Percentiles rank a stretch among this genome's conserved stretches.
Conservation (phyloP, 1,140 invertebrate species). For the Lepidurus apus region DNA sequence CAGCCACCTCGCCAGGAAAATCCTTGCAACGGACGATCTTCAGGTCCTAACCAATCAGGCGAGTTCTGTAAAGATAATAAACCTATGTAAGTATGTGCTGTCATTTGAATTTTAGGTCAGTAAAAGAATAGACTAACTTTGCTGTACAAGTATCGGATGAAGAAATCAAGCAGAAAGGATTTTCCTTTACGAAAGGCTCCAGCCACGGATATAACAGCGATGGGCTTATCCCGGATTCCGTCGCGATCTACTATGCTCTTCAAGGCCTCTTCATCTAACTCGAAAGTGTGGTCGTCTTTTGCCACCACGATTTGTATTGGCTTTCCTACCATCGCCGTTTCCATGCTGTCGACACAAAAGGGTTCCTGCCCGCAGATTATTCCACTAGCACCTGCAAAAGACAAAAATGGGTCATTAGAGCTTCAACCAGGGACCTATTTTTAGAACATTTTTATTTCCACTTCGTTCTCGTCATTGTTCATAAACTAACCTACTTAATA, state of each 20-base stretch:
- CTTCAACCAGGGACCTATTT: neutral
- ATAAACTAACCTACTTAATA: too few species aligned
- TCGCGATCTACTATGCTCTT: slow-evolving; percentile 72
- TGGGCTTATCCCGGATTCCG: slow-evolving; percentile 66
- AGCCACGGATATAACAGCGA: slow-evolving; percentile 90
- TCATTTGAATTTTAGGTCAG: neutral
- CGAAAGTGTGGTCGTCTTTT: slow-evolving; percentile 83
- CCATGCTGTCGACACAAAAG: slow-evolving; percentile 7
- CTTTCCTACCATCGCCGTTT: slow-evolving; percentile 38
- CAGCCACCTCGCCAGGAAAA: slow-evolving; percentile 54
- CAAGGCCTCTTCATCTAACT: slow-evolving; percentile 82
- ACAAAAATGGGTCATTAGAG: slow-evolving; percentile 15
- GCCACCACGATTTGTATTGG: slow-evolving; percentile 78
- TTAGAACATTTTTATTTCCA: neutral
- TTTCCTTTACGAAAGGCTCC: slow-evolving; percentile 98
- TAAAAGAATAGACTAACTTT: slow-evolving; percentile 46
- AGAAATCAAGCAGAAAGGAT: slow-evolving; percentile 88
- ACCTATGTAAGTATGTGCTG: neutral
- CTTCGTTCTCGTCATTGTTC: neutral
- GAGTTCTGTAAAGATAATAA: slow-evolving; percentile 36
- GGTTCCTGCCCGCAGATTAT: neutral
- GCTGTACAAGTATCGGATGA: slow-evolving; percentile 76
- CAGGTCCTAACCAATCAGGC: slow-evolving; percentile 48
- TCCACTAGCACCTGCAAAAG: neutral
- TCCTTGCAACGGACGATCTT: slow-evolving; percentile 43